Percentiles rank a stretch among this genome's conserved stretches.
Evolutionary conservation across 2,888 invertebrate genomes (phyloP).

Genomic region (Mythimna loreyi): DNA sequence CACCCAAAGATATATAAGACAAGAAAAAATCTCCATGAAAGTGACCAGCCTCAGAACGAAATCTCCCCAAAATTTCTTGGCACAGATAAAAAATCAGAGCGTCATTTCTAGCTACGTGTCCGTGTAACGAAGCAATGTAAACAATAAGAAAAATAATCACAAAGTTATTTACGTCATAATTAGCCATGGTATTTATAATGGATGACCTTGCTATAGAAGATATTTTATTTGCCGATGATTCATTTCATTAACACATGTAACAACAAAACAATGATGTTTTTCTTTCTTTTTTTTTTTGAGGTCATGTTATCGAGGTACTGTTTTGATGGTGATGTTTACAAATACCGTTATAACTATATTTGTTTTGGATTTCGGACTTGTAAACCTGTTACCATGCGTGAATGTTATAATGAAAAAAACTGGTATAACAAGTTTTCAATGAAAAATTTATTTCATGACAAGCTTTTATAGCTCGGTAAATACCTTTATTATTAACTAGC

Average conservation of each 20-base stretch:
- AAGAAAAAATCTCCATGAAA: background rate
- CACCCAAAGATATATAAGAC: background rate
- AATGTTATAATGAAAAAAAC: background rate
- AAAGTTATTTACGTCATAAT: slow-evolving; percentile 45
- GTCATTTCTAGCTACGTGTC: slow-evolving; percentile 59
- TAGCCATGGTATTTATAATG: slow-evolving; percentile 51
- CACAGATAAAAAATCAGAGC: slow-evolving; percentile 38
- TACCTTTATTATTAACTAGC: no score
- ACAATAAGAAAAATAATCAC: slow-evolving; percentile 54
- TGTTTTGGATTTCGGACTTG: no score
- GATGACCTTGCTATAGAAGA: slow-evolving; percentile 52
- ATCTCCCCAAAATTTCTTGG: background rate
- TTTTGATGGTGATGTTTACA: slow-evolving; percentile 8
- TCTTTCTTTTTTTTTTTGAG: background rate
- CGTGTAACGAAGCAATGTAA: slow-evolving; percentile 44
- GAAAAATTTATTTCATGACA: no score
- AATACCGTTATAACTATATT: background rate
- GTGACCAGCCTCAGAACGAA: slow-evolving; percentile 32
- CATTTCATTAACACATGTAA: slow-evolving; percentile 41
- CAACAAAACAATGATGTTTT: slow-evolving; percentile 1
- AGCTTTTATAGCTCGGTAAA: no score
- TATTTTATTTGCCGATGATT: slow-evolving; percentile 45
- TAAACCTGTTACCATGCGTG: background rate
- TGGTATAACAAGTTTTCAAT: no score
- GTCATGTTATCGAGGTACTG: slow-evolving; percentile 7